Evolutionary conservation across 1,140 invertebrate genomes (phyloP).

Genomic region (Glomeris maerens): DNA sequence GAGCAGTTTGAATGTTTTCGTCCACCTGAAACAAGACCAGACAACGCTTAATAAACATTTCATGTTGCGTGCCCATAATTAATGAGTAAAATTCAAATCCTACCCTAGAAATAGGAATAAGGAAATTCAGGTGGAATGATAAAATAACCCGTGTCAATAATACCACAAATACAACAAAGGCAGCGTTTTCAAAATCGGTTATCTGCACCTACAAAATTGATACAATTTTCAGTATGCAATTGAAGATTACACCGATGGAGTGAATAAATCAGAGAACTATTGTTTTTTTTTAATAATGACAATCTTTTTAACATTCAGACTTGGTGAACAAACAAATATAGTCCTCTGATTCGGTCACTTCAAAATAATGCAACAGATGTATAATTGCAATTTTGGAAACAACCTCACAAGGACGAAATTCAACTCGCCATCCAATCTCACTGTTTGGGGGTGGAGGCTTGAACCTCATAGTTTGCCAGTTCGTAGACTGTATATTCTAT

Average conservation of each 20-base stretch:
- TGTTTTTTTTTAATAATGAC: no score
- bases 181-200: slow-evolving; percentile 99
- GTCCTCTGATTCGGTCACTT: no score
- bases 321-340: no score
- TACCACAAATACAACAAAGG: slow-evolving; percentile 96
- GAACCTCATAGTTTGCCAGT: slow-evolving; percentile 99
- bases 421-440: slow-evolving; percentile 95
- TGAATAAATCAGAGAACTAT: no score
- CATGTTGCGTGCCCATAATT: no score
- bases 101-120: slow-evolving; percentile 95
- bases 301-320: no score
- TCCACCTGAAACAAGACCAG: slow-evolving; percentile 51
- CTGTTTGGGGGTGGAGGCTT: slow-evolving; percentile 93
- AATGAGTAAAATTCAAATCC: slow-evolving; percentile 10
- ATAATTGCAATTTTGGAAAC: no score
- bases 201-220: slow-evolving; percentile 54
- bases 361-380: no score
- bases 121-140: slow-evolving; percentile 87
- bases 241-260: no score
- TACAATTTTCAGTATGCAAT: no score
- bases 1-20: slow-evolving; percentile 92
- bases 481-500: slow-evolving; percentile 98
- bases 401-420: slow-evolving; percentile 93
- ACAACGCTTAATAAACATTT: neutral
- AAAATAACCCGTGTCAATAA: slow-evolving; percentile 91